Evolutionary conservation across 1,140 invertebrate genomes (phyloP).

Genomic region (Meloidogyne floridensis): DNA sequence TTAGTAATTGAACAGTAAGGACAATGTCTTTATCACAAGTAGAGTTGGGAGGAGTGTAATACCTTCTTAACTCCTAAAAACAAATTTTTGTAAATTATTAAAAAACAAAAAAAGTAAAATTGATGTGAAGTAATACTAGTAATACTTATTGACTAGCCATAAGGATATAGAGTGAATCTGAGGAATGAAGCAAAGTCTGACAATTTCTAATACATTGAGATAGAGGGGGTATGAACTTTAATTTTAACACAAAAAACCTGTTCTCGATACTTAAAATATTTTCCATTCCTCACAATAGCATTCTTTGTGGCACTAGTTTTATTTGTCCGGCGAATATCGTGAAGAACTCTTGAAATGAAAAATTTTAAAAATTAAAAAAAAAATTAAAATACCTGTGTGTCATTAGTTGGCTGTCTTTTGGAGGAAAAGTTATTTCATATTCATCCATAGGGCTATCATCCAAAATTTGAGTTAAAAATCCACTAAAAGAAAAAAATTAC

Average conservation of each 20-base stretch:
- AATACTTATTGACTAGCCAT: too few species aligned
- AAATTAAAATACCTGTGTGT: conserved; percentile 40
- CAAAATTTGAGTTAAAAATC: conserved; percentile 21
- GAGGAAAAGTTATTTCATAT: conserved; percentile 42
- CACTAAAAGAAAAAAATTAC: conserved; percentile 36
- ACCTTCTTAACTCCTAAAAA: conserved; percentile 36
- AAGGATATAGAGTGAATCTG: too few species aligned
- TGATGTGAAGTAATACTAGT: too few species aligned
- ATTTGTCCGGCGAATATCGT: conserved; percentile 34
- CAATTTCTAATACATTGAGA: too few species aligned
- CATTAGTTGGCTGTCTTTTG: conserved; percentile 37
- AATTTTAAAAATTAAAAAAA: conserved; percentile 26
- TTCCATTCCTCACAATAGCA: conserved; percentile 43
- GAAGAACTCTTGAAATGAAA: conserved; percentile 42
- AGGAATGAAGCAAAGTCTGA: too few species aligned
- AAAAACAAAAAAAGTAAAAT: too few species aligned
- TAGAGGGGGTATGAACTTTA: too few species aligned
- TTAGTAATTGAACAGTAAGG: conserved; percentile 50
- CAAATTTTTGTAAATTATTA: background rate
- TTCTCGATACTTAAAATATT: conserved; percentile 56
- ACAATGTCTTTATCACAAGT: conserved; percentile 40
- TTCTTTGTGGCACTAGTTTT: conserved; percentile 38
- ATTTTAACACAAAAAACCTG: conserved; percentile 27
- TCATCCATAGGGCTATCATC: conserved; percentile 38
- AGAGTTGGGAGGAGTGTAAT: conserved; percentile 21